A percentile compares a stretch with the other conserved stretches of the same genome.
These are phyloP conservation scores for Paracentrotus lividus DNA, from an alignment of 53 echinoderm and acorn worm species.

Conservation along the genomic window DNA sequence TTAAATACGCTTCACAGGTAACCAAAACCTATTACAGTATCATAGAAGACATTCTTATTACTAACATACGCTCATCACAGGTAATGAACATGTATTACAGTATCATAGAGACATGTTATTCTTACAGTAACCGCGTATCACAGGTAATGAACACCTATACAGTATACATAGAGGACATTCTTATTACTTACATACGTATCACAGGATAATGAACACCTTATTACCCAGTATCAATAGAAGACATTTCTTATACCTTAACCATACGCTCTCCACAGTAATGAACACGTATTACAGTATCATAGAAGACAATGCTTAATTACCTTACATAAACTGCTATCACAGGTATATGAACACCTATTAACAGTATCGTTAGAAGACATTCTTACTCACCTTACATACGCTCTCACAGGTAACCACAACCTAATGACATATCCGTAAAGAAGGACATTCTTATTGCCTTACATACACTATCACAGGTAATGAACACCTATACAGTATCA, in stretches of 20 bases:
- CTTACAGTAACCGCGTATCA: no score
- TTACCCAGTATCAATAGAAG: neutral
- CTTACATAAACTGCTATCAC: no score
- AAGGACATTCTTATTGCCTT: slow-evolving; percentile 76
- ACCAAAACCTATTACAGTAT: neutral
- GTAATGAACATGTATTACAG: neutral
- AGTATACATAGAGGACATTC: no score
- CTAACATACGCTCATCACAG: neutral
- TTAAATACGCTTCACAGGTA: neutral
- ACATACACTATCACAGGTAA: slow-evolving; percentile 78
- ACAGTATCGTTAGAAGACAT: no score
- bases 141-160: no score
- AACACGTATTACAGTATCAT: no score
- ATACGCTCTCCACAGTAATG: neutral
- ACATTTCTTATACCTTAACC: neutral
- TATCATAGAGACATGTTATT: no score
- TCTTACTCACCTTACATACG: neutral
- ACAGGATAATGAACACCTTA: neutral
- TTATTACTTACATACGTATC: neutral
- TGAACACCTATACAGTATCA: neutral
- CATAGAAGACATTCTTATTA: neutral
- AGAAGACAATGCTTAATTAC: no score
- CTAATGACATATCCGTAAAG: no score
- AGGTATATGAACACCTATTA: no score
- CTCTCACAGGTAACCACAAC: no score